These are phyloP conservation scores for Triplophysa tibetana DNA, from an alignment of 2,113 vertebrate genomes.

Conservation along the genomic window DNA sequence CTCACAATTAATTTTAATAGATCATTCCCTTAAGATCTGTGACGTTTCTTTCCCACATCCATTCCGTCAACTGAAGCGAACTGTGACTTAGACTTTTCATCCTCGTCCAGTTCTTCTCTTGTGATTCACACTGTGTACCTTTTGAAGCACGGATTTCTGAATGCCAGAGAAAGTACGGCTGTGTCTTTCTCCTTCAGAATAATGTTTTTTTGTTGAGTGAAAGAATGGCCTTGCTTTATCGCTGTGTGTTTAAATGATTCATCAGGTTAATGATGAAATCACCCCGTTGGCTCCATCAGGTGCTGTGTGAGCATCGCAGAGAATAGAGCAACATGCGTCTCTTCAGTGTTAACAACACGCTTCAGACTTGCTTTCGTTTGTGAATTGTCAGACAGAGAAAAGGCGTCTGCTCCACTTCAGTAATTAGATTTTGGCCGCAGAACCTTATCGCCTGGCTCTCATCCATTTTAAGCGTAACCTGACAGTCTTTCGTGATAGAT, in stretches of 20 bases:
- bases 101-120: neutral
- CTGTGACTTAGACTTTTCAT: neutral
- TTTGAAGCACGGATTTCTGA: neutral
- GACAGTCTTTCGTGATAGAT: slow-evolving; percentile 51
- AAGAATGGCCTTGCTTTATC: neutral
- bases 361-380: slow-evolving; percentile 47
- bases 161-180: neutral
- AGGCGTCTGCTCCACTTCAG: neutral
- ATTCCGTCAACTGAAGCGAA: too few species aligned
- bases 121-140: neutral
- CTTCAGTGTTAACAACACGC: slow-evolving; percentile 13
- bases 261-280: neutral
- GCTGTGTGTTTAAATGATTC: neutral
- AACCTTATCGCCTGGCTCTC: slow-evolving; percentile 7
- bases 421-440: slow-evolving; percentile 7
- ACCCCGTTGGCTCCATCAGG: neutral
- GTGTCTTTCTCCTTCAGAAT: neutral
- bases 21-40: neutral
- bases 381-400: neutral
- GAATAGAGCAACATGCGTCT: slow-evolving; percentile 5
- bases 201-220: neutral
- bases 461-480: slow-evolving; percentile 50
- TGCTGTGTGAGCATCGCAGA: neutral
- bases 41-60: too few species aligned
- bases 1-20: neutral